These are phyloP conservation scores for Eurosta solidaginis DNA, from an alignment of 1,140 invertebrate species.

Conservation along the genomic window DNA sequence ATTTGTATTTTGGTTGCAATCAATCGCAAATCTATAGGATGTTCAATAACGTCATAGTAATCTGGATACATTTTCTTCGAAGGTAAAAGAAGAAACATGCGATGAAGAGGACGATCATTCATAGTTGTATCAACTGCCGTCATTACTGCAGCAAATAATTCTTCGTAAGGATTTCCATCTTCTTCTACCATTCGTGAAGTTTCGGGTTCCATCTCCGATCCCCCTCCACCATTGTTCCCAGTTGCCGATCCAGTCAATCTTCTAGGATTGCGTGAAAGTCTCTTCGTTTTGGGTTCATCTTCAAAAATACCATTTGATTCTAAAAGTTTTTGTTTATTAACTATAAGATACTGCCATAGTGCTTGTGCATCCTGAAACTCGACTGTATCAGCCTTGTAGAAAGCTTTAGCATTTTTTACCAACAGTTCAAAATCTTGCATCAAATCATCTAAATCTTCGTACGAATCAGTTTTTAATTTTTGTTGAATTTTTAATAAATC, in stretches of 20 bases:
- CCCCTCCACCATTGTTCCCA: slow-evolving; percentile 35
- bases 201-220: slow-evolving; percentile 63
- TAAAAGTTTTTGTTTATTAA: slow-evolving; percentile 63
- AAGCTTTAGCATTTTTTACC: slow-evolving; percentile 89
- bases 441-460: slow-evolving; percentile 87
- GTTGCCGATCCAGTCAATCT: slow-evolving; percentile 49
- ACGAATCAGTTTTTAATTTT: slow-evolving; percentile 94
- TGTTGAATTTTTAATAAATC: slow-evolving; percentile 90
- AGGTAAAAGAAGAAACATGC: slow-evolving; percentile 87
- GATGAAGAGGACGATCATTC: slow-evolving; percentile 80
- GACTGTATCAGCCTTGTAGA: slow-evolving; percentile 85
- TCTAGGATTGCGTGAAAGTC: slow-evolving; percentile 45
- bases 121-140: slow-evolving; percentile 75
- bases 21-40: slow-evolving; percentile 92
- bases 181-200: slow-evolving; percentile 74
- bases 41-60: slow-evolving; percentile 95
- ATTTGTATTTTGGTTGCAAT: slow-evolving; percentile 91
- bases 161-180: slow-evolving; percentile 75
- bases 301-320: slow-evolving; percentile 56
- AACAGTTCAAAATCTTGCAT: slow-evolving; percentile 85
- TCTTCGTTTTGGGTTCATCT: slow-evolving; percentile 49
- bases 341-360: slow-evolving; percentile 82
- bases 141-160: slow-evolving; percentile 83
- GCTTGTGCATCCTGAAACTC: slow-evolving; percentile 92
- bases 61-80: slow-evolving; percentile 92